Evolutionary conservation across 2,888 invertebrate species (phyloP).

Genomic region (Ellobium chinense): DNA sequence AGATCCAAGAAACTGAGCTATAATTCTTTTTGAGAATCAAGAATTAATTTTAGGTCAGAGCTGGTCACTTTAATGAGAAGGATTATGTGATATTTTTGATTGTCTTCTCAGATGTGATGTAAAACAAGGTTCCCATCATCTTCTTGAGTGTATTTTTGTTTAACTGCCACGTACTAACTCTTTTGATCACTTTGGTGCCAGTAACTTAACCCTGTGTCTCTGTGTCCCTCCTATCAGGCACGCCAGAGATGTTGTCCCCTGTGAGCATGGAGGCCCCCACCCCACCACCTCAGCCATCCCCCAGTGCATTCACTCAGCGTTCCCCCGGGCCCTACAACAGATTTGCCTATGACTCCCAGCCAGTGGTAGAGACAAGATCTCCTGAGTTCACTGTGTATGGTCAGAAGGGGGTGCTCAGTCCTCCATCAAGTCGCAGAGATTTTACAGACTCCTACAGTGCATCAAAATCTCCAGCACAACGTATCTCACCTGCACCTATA

Average conservation of each 20-base stretch:
- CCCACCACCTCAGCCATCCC: conserved; percentile 74
- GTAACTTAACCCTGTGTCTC: no score
- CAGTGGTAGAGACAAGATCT: conserved; percentile 2
- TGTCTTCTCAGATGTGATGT: no score
- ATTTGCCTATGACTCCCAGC: conserved; percentile 38
- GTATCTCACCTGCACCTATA: background rate
- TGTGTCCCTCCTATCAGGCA: conserved; percentile 58
- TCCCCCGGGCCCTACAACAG: conserved; percentile 49
- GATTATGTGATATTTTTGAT: no score
- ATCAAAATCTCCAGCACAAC: background rate
- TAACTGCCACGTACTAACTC: no score
- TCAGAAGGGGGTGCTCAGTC: conserved; percentile 27
- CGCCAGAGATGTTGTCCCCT: conserved; percentile 74
- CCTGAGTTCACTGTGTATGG: conserved; percentile 31
- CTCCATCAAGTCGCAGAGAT: conserved; percentile 16
- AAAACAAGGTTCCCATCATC: no score
- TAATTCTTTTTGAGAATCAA: no score
- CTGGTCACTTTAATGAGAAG: no score
- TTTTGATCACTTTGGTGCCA: no score
- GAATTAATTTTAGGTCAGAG: no score
- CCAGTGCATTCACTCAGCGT: conserved; percentile 64
- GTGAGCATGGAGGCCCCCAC: conserved; percentile 71
- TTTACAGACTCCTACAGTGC: conserved; percentile 17
- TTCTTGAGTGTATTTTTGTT: no score
- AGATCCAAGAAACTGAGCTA: no score